Evolutionary conservation across 2,888 invertebrate species (phyloP).

Genomic region (Hylaea fasciaria): DNA sequence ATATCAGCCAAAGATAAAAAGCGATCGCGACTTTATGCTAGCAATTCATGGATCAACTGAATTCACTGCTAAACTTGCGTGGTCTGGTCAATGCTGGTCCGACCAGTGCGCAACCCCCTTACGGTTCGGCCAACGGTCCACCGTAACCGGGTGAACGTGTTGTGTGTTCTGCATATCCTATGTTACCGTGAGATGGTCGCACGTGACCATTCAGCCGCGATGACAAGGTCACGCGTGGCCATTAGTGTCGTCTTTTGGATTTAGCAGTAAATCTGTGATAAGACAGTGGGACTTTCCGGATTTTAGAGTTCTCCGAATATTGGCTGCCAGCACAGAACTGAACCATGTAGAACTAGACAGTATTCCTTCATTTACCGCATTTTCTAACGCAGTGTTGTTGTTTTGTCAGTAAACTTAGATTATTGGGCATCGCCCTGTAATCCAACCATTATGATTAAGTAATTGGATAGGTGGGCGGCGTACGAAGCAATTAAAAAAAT

Average conservation of each 20-base stretch:
- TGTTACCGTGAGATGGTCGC: constrained; percentile 25
- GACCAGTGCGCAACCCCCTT: constrained; percentile 12
- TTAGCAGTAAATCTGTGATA: constrained; percentile 15
- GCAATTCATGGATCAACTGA: no score
- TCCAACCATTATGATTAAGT: no score
- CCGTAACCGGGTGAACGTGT: constrained; percentile 51
- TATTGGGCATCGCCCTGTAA: no score
- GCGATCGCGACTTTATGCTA: no score
- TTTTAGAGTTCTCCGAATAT: neutral
- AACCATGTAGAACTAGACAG: neutral
- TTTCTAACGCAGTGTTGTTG: no score
- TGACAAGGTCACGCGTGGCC: constrained; percentile 25
- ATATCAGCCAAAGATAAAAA: no score
- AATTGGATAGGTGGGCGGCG: no score
- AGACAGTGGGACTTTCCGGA: neutral
- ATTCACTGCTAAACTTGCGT: neutral
- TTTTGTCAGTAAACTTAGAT: no score
- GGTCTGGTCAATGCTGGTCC: constrained; percentile 1
- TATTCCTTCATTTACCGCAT: no score
- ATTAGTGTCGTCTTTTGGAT: constrained; percentile 16
- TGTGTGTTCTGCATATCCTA: constrained; percentile 42
- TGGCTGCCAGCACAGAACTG: neutral
- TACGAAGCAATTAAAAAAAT: no score
- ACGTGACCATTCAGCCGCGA: constrained; percentile 26
- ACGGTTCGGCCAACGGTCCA: constrained; percentile 30